Percentiles rank a stretch among this genome's conserved stretches.
phyloP scores from a whole-genome alignment of 2,888 invertebrate species.

The Philereme transversata region DNA sequence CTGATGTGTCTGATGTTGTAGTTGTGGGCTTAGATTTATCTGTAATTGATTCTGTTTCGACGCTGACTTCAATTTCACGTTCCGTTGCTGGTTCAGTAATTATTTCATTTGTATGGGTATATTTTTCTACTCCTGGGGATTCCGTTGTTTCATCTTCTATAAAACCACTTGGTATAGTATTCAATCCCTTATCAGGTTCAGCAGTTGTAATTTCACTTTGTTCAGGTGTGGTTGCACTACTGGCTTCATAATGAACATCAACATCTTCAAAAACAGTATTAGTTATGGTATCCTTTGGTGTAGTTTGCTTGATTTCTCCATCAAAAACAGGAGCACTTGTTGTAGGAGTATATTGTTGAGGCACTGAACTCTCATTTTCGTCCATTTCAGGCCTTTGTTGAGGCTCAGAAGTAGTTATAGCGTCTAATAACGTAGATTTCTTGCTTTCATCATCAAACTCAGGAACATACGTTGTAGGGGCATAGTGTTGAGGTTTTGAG shows the following conservation, averaged over 20 bases:
- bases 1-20: slow-evolving; percentile 31
- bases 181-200: slow-evolving; percentile 59
- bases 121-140: slow-evolving; percentile 35
- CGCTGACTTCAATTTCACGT: slow-evolving; percentile 11
- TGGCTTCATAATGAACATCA: not conserved
- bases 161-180: slow-evolving; percentile 57
- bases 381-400: slow-evolving; percentile 9
- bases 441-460: slow-evolving; percentile 18
- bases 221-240: slow-evolving; percentile 11
- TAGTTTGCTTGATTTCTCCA: slow-evolving; percentile 13
- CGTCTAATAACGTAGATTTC: slow-evolving; percentile 8
- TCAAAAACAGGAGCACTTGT: slow-evolving; percentile 18
- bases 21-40: slow-evolving; percentile 33
- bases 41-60: slow-evolving; percentile 22
- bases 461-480: slow-evolving; percentile 16
- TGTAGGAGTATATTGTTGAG: slow-evolving; percentile 12
- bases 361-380: slow-evolving; percentile 11
- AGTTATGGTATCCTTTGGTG: slow-evolving; percentile 3
- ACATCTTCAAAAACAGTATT: slow-evolving; percentile 9
- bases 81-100: slow-evolving; percentile 36
- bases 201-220: slow-evolving; percentile 40
- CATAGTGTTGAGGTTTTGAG: slow-evolving; percentile 13
- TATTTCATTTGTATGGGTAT: slow-evolving; percentile 34
- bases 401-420: slow-evolving; percentile 9
- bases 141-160: slow-evolving; percentile 47